These are phyloP conservation scores for Pemphredon lugubris DNA, from an alignment of 2,888 invertebrate species.

Conservation along the genomic window DNA sequence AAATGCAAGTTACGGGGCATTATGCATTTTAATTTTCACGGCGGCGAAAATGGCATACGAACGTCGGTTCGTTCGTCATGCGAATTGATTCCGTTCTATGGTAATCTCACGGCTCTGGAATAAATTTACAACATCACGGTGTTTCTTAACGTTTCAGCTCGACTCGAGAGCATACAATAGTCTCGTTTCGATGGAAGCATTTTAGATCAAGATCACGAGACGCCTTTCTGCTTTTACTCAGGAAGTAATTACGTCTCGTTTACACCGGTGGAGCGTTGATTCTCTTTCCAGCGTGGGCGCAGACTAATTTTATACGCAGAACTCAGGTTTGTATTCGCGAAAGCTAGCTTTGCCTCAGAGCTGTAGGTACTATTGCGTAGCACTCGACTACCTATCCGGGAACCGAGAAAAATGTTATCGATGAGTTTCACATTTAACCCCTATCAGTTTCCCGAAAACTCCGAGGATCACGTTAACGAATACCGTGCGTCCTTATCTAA, in stretches of 20 bases:
- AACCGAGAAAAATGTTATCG: no score
- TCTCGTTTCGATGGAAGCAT: slow-evolving; percentile 30
- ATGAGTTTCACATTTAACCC: no score
- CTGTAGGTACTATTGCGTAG: no score
- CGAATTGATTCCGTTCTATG: no score
- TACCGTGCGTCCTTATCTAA: no score
- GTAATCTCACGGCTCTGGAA: not conserved
- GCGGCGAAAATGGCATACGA: not conserved
- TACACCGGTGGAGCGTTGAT: slow-evolving; percentile 27
- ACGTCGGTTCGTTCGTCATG: no score
- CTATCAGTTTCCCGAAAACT: no score
- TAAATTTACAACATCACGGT: slow-evolving; percentile 12
- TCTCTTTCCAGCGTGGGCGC: slow-evolving; percentile 34
- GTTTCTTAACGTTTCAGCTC: slow-evolving; percentile 17
- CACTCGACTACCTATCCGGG: no score
- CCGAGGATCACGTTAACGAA: no score
- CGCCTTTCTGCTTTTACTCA: slow-evolving; percentile 54
- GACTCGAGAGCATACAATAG: not conserved
- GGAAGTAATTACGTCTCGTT: slow-evolving; percentile 57
- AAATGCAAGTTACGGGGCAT: not conserved
- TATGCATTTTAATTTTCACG: not conserved
- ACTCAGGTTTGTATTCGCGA: not conserved
- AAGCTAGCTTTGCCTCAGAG: not conserved
- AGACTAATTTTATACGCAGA: slow-evolving; percentile 7
- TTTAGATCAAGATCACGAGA: slow-evolving; percentile 41